Conservation (phyloP, 2,888 invertebrate species). For the Drosophila melanosoma region DNA sequence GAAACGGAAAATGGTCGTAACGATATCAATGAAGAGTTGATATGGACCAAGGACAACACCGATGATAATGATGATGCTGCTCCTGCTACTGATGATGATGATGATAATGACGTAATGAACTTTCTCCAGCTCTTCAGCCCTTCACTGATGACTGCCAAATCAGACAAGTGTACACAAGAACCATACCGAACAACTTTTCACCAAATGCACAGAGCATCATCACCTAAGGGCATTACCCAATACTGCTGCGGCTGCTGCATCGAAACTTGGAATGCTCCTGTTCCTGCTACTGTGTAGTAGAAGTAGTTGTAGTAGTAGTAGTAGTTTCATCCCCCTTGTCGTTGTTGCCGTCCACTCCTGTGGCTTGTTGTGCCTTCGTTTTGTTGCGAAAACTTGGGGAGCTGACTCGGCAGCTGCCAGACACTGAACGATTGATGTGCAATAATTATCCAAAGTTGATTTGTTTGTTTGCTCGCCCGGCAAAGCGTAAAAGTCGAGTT, state of each 20-base stretch:
- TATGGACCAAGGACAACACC: conserved; percentile 61
- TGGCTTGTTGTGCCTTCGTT: conserved; percentile 51
- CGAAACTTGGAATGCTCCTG: conserved; percentile 44
- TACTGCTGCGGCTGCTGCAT: conserved; percentile 26
- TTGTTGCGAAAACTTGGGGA: conserved; percentile 52
- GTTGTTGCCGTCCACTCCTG: neutral
- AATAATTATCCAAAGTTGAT: conserved; percentile 83
- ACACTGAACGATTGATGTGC: conserved; percentile 79
- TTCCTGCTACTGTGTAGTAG: neutral
- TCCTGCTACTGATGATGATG: conserved; percentile 9
- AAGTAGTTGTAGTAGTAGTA: neutral
- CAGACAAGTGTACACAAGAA: conserved; percentile 78
- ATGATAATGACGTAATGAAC: conserved; percentile 36
- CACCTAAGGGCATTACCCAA: conserved; percentile 53
- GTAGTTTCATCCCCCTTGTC: neutral
- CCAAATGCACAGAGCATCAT: conserved; percentile 66
- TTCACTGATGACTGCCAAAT: conserved; percentile 71
- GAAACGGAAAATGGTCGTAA: conserved; percentile 77
- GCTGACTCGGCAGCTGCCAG: conserved; percentile 62
- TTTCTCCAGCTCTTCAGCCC: conserved; percentile 7
- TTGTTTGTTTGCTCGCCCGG: conserved; percentile 81
- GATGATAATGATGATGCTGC: conserved; percentile 22
- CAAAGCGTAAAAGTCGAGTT: conserved; percentile 77
- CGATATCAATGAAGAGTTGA: conserved; percentile 76
- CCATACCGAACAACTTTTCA: conserved; percentile 71